Percentiles rank a stretch among this genome's conserved stretches.
Evolutionary conservation across 2,113 vertebrate species (phyloP).

Genomic region (Antennarius striatus): DNA sequence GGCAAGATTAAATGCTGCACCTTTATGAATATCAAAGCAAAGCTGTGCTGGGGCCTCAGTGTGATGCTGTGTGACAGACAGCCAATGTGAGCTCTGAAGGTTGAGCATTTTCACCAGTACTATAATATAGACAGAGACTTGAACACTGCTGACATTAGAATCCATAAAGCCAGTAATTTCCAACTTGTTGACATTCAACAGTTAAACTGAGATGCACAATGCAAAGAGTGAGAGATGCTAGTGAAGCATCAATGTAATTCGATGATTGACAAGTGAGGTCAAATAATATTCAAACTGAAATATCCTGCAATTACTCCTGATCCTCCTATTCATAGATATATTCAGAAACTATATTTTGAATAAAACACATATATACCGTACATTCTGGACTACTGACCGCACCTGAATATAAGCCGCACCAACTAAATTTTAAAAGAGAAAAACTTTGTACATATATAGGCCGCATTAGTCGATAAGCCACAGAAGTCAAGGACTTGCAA

Average conservation of each 20-base stretch:
- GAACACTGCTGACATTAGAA: neutral
- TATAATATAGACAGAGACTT: neutral
- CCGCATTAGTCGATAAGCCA: no score
- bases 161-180: neutral
- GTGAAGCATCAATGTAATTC: conserved; percentile 2
- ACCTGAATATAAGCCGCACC: no score
- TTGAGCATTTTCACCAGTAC: neutral
- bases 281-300: no score
- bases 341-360: no score
- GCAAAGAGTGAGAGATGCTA: conserved; percentile 1
- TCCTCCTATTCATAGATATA: no score
- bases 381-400: no score
- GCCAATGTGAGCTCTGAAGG: conserved; percentile 4
- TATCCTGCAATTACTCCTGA: no score
- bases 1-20: neutral
- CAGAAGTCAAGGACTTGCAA: no score
- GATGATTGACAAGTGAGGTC: neutral
- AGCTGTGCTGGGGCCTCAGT: neutral
- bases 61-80: neutral
- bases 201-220: neutral
- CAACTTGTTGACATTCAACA: neutral
- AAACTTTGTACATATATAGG: no score
- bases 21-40: conserved; percentile 6
- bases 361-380: no score
- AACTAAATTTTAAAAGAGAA: no score